Base-by-base conservation (phyloP, 2,113 vertebrate genomes). In the Aptenodytes patagonicus region DNA sequence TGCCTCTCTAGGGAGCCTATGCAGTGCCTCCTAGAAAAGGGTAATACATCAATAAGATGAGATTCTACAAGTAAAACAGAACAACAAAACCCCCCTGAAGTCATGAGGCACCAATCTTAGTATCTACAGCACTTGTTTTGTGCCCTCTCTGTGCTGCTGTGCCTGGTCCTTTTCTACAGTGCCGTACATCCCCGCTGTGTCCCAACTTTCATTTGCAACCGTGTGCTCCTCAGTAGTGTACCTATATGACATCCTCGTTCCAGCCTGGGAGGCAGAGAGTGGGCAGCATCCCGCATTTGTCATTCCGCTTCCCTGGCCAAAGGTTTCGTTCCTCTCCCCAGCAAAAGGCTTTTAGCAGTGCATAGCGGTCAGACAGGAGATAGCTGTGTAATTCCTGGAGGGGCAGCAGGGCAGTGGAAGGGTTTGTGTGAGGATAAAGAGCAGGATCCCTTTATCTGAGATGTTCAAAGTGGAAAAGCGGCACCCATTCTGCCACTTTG, bases 161-260 rank as follows among this genome's bases (percentile, higher is more conserved):
- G 18, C 15, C 36, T 13, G 42, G 11, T 58, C 28, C 32, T 85
- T 58, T 64, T 46, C n/a, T 32, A 28, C 5, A 13, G 31, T 28
- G 31, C 44, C 1, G 0, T 44, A 13, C 0, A 0, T 61, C 54
- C 16, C 44, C 3, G 0, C 46, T 7, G 25, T 40, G 49, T 24
- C 22, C 25, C 57, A 64, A n/a, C 44, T 65, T 65, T 42, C 14
- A 2, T 42, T 16, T 80, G 34, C 18, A 17, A 10, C 13, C 1
- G 0, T 10, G 3, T 24, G 8, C 8, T 83, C 49, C 57, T 80
- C 4, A 0, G 42, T n/a, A 29, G 29, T 11, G 29, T 13, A 25
- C 5, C 2, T 7, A 1, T 13, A 4, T 4, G 44, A 2, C 40
- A 25, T 32, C 28, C 24, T 81, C 0, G 0, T 31, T 46, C 18